These are phyloP conservation scores for Crypturellus tataupa DNA, from an alignment of 2,797 vertebrate species.

Conservation along the genomic window DNA sequence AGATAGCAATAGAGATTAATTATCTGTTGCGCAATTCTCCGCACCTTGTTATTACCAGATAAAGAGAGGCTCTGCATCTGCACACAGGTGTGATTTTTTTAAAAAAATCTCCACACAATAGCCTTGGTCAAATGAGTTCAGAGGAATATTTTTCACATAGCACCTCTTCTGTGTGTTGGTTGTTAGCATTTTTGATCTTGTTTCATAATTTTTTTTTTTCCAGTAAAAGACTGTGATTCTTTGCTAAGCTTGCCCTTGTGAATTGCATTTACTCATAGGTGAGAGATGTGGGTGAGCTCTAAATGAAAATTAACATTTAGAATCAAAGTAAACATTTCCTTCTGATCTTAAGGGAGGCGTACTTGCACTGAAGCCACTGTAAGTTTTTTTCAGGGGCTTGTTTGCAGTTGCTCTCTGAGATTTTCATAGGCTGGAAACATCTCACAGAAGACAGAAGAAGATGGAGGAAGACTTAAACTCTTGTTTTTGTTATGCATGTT, in stretches of 20 bases:
- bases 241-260: constrained; percentile 1
- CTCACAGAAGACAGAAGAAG: background rate
- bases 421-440: background rate
- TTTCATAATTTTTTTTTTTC: constrained; percentile 55
- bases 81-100: constrained; percentile 79
- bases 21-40: constrained; percentile 83
- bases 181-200: constrained; percentile 73
- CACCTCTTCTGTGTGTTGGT: constrained; percentile 55
- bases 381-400: background rate
- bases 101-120: background rate
- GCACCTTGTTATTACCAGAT: constrained; percentile 82
- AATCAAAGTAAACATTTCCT: constrained; percentile 47
- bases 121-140: constrained; percentile 79
- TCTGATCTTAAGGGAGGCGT: background rate
- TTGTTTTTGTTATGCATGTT: background rate
- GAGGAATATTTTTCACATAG: constrained; percentile 68
- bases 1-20: constrained; percentile 88
- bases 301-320: constrained; percentile 58
- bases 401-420: background rate
- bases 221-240: constrained; percentile 58
- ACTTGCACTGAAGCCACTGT: background rate
- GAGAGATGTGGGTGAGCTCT: constrained; percentile 41
- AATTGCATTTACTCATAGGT: constrained; percentile 39
- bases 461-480: background rate
- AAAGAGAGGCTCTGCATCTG: constrained; percentile 77